Percentiles rank a stretch among this genome's conserved stretches.
Conservation (phyloP, 1,140 invertebrate genomes). For the Drosophila sechellia region DNA sequence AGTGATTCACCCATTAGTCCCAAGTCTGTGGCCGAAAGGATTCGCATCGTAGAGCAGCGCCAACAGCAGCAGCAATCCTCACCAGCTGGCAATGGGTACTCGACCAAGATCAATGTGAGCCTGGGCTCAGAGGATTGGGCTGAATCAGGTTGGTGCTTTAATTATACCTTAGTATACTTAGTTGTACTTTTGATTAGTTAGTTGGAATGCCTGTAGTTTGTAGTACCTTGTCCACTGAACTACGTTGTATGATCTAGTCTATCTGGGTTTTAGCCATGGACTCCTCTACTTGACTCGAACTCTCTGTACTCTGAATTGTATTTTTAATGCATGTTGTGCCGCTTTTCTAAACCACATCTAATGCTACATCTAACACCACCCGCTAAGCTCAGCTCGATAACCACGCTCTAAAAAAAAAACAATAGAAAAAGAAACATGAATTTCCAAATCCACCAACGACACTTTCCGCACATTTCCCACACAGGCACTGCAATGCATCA, state of each 20-base stretch:
- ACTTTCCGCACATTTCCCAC: constrained; percentile 75
- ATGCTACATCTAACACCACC: constrained; percentile 50
- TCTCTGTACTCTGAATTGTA: constrained; percentile 45
- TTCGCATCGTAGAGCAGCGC: constrained; percentile 77
- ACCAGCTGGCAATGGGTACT: constrained; percentile 84
- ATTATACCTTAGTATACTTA: constrained; percentile 2
- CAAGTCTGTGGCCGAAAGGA: constrained; percentile 85
- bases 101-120: constrained; percentile 86
- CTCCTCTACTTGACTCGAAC: constrained; percentile 75
- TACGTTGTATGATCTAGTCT: constrained; percentile 40
- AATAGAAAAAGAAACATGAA: constrained; percentile 22
- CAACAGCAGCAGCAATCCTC: constrained; percentile 59
- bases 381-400: constrained; percentile 46
- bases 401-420: constrained; percentile 37
- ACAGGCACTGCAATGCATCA: constrained; percentile 42
- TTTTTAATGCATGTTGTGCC: constrained; percentile 63
- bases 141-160: constrained; percentile 68
- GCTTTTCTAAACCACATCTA: constrained; percentile 51
- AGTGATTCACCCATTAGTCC: constrained; percentile 61
- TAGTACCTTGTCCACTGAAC: constrained; percentile 39
- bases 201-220: constrained; percentile 60
- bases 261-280: constrained; percentile 52
- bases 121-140: constrained; percentile 69
- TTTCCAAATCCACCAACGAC: constrained; percentile 68
- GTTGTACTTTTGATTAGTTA: constrained; percentile 35